phyloP scores from a whole-genome alignment of 1,140 invertebrate species.

The Akabosia matsudoensis region DNA sequence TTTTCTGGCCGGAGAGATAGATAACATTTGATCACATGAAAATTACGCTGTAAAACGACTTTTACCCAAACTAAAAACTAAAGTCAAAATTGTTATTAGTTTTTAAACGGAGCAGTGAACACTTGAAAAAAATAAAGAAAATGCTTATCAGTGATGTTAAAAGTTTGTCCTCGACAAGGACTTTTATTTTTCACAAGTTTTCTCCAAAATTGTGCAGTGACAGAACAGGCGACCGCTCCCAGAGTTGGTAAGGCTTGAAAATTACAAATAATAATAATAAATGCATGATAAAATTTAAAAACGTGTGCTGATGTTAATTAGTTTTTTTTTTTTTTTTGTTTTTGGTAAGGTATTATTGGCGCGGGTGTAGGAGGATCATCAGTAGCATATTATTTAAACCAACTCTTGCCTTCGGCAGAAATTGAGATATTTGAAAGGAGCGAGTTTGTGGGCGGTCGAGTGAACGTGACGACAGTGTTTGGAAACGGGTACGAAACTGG shows the following conservation, averaged over 20 bases:
- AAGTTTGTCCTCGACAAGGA: not conserved
- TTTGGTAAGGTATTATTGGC: conserved; percentile 62
- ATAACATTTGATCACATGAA: no score
- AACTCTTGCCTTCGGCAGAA: conserved; percentile 55
- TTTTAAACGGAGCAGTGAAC: no score
- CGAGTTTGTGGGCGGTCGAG: conserved; percentile 58
- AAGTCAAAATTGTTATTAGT: no score
- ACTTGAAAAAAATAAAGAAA: not conserved
- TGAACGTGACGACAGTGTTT: conserved; percentile 52
- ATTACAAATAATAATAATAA: not conserved
- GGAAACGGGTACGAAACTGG: conserved; percentile 60
- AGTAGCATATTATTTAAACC: conserved; percentile 58
- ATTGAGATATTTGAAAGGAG: conserved; percentile 60
- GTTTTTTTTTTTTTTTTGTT: conserved; percentile 49
- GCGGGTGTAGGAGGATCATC: conserved; percentile 64
- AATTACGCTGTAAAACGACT: no score
- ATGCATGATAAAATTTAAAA: not conserved
- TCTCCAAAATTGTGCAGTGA: not conserved
- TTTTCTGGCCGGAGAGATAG: no score
- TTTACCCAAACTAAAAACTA: no score
- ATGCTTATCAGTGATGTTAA: not conserved
- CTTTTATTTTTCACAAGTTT: not conserved
- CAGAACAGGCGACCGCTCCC: not conserved
- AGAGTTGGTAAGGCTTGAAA: not conserved
- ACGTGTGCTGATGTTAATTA: not conserved